phyloP scores from a whole-genome alignment of 2,797 vertebrate genomes.

The Potorous gilbertii region DNA sequence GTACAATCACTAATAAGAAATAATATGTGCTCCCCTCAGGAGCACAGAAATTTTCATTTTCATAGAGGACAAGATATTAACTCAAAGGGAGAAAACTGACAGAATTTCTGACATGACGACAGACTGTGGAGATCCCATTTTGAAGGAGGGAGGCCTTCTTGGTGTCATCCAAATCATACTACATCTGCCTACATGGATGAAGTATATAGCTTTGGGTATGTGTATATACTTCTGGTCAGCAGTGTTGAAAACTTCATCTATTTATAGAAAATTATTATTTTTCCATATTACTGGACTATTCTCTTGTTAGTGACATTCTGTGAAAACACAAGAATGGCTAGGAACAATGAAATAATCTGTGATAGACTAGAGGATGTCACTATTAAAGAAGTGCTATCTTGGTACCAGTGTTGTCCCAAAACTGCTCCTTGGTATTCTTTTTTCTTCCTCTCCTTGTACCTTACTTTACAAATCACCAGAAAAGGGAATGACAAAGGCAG shows the following conservation, averaged over 20 bases:
- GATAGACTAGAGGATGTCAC: neutral
- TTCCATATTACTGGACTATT: neutral
- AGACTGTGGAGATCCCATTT: neutral
- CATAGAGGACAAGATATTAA: neutral
- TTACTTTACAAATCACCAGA: neutral
- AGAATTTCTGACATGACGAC: neutral
- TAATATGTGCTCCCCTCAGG: neutral
- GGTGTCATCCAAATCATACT: neutral
- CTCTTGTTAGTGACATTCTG: neutral
- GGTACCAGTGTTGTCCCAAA: neutral
- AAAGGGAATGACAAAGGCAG: neutral
- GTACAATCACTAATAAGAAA: neutral
- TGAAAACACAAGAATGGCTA: neutral
- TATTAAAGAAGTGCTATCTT: neutral
- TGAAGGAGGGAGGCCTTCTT: neutral
- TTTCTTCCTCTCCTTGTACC: neutral
- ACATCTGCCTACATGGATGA: neutral
- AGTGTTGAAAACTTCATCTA: neutral
- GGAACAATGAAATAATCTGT: neutral
- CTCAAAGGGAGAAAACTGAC: neutral
- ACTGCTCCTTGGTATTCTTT: neutral
- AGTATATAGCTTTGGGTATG: neutral
- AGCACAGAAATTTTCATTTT: neutral
- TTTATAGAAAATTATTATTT: conserved; percentile 2
- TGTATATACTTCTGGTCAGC: neutral